Percentiles rank a stretch among this genome's conserved stretches.
These are phyloP conservation scores for Olivierus martensii DNA, from an alignment of 1,140 invertebrate species.

Conservation along the genomic window DNA sequence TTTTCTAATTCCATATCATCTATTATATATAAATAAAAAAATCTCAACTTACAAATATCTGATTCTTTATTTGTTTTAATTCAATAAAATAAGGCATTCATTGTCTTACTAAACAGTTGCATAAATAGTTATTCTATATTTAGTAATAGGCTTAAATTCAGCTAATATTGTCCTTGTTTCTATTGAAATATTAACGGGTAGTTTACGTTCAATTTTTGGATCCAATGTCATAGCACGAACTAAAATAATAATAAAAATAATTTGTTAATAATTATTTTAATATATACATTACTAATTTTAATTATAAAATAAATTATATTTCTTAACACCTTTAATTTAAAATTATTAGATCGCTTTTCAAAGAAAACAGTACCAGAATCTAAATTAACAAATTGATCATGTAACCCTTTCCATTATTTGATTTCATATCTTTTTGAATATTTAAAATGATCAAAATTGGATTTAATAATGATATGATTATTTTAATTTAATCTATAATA, in stretches of 20 bases:
- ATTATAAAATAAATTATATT: background rate
- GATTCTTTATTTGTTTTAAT: constrained; percentile 18
- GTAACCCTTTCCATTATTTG: background rate
- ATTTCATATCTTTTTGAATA: background rate
- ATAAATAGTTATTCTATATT: constrained; percentile 66
- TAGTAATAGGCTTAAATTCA: constrained; percentile 64
- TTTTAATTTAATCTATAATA: too few species aligned
- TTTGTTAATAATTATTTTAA: too few species aligned
- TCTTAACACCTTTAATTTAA: too few species aligned
- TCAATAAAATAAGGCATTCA: constrained; percentile 39
- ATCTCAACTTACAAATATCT: background rate
- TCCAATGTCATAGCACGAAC: constrained; percentile 36
- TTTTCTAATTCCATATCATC: too few species aligned
- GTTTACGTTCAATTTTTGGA: constrained; percentile 51
- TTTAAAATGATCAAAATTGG: too few species aligned
- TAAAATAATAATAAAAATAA: background rate
- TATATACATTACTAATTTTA: background rate
- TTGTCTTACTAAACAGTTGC: constrained; percentile 70
- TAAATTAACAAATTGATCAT: too few species aligned
- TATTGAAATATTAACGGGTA: constrained; percentile 57
- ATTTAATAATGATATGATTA: too few species aligned
- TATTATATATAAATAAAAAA: too few species aligned
- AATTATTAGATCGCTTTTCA: too few species aligned
- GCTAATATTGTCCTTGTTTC: constrained; percentile 65
- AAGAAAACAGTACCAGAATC: too few species aligned